Evolutionary conservation across 2,113 vertebrate species (phyloP).

Genomic region (Callionymus lyra): DNA sequence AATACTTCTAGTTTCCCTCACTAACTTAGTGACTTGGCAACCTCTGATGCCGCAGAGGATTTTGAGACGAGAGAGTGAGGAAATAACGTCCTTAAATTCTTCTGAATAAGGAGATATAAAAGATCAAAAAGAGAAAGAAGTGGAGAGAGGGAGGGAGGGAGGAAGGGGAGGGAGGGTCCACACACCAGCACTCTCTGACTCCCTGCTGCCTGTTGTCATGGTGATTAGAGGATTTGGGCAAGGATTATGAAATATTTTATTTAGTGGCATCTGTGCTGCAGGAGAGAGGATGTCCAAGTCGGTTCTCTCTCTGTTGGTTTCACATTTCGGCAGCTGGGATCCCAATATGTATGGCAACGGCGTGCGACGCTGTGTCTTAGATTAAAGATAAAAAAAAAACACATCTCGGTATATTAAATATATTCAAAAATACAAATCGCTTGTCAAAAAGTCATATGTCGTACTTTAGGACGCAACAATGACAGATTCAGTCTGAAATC

Average conservation of each 20-base stretch:
- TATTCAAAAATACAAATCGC: too few relatives aligned
- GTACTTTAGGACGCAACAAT: too few relatives aligned
- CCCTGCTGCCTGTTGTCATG: conserved; percentile 74
- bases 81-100: conserved; percentile 20
- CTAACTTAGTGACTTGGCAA: too few relatives aligned
- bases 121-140: conserved; percentile 5
- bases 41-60: too few relatives aligned
- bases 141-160: conserved; percentile 8
- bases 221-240: conserved; percentile 73
- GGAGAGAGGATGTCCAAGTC: conserved; percentile 54
- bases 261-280: conserved; percentile 69
- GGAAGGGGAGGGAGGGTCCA: conserved; percentile 32
- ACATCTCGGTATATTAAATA: too few relatives aligned
- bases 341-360: too few relatives aligned
- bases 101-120: conserved; percentile 9
- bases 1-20: too few relatives aligned
- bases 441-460: too few relatives aligned
- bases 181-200: conserved; percentile 49
- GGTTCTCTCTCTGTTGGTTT: conserved; percentile 13
- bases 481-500: too few relatives aligned
- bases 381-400: too few relatives aligned
- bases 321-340: too few relatives aligned
- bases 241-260: conserved; percentile 72
- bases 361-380: too few relatives aligned
- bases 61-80: conserved; percentile 1